Conservation (phyloP, 2,113 vertebrate genomes). For the Xenopus laevis region DNA sequence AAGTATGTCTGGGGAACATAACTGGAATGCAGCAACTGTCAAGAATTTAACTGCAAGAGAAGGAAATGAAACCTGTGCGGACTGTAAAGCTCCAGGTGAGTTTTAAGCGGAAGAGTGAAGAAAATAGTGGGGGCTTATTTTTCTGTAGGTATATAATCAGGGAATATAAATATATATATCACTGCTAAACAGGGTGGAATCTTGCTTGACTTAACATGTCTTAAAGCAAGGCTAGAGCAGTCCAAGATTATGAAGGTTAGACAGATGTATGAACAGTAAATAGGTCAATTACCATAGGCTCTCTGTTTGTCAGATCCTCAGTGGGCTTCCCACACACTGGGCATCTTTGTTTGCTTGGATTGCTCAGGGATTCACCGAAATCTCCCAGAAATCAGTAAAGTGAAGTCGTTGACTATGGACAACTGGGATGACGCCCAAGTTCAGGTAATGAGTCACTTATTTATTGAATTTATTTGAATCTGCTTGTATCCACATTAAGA, state of each 20-base stretch:
- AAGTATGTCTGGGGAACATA: conserved; percentile 30
- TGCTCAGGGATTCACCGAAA: conserved; percentile 77
- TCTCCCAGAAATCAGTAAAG: conserved; percentile 74
- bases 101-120: neutral
- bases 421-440: conserved; percentile 73
- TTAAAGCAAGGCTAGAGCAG: too few species aligned
- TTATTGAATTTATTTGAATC: neutral
- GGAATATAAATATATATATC: too few species aligned
- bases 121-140: neutral
- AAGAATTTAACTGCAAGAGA: conserved; percentile 15
- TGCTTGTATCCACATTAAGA: neutral
- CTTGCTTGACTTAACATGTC: too few species aligned
- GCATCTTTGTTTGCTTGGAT: conserved; percentile 77
- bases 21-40: conserved; percentile 25
- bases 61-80: conserved; percentile 28
- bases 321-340: conserved; percentile 82
- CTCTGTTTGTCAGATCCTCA: conserved; percentile 63
- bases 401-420: conserved; percentile 76
- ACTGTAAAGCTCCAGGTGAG: conserved; percentile 35
- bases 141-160: too few species aligned
- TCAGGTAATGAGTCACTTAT: conserved; percentile 61
- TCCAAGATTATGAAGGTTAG: too few species aligned
- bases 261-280: neutral
- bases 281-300: neutral
- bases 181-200: too few species aligned